phyloP scores from a whole-genome alignment of 1,140 invertebrate genomes.

The Drosophila sp. region DNA sequence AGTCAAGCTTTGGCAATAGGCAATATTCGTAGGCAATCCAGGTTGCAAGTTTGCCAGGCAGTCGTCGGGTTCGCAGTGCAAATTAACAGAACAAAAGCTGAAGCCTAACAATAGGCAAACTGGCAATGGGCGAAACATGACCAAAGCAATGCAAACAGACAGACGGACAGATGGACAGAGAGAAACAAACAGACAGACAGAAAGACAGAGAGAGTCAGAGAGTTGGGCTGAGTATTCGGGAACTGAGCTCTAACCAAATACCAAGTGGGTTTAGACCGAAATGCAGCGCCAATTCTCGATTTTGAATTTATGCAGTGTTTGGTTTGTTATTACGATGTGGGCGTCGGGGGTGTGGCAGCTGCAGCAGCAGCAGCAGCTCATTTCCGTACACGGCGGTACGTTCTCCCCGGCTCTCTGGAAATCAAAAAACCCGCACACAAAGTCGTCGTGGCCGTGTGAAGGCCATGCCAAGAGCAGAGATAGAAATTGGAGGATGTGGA shows the following conservation, averaged over 20 bases:
- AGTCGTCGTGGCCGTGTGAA: conserved; percentile 70
- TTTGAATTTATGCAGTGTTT: conserved; percentile 82
- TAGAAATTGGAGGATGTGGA: conserved; percentile 3
- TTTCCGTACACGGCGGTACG: conserved; percentile 47
- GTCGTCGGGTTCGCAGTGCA: conserved; percentile 43
- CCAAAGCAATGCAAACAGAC: conserved; percentile 44
- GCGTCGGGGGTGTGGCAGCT: conserved; percentile 22
- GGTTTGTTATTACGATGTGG: conserved; percentile 70
- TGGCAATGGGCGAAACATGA: conserved; percentile 46
- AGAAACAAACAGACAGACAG: conserved; percentile 22
- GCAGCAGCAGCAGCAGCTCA: conserved; percentile 53
- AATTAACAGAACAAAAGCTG: conserved; percentile 80
- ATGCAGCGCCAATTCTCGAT: conserved; percentile 59
- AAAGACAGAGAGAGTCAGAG: conserved; percentile 13
- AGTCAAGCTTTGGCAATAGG: conserved; percentile 41
- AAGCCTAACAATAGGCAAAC: conserved; percentile 62
- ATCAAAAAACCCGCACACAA: conserved; percentile 71
- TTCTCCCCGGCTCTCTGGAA: conserved; percentile 12
- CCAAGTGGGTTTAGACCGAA: conserved; percentile 70
- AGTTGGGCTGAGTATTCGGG: conserved; percentile 39
- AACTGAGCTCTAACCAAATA: conserved; percentile 69
- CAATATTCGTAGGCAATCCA: conserved; percentile 22
- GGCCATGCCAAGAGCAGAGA: conserved; percentile 60
- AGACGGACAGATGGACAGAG: conserved; percentile 11
- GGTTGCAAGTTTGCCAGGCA: conserved; percentile 37